Conservation (phyloP, 2,797 vertebrate genomes). For the Borostomias antarcticus region DNA sequence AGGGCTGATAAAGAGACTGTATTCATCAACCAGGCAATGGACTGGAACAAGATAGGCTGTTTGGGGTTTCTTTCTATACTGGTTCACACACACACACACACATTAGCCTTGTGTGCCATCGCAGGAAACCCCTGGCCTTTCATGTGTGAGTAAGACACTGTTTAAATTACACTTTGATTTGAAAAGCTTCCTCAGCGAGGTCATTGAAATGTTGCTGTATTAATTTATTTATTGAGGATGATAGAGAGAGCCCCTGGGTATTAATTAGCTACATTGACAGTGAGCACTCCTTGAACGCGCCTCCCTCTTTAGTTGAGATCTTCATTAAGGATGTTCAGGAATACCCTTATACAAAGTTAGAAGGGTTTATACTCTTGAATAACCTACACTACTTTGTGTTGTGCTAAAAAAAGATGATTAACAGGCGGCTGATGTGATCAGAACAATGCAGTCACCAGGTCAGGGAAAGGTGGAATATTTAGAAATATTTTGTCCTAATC, state of each 20-base stretch:
- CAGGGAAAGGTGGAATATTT: no score
- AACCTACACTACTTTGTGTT: not conserved
- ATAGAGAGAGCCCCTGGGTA: conserved; percentile 82
- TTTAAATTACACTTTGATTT: conserved; percentile 73
- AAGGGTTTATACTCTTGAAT: conserved; percentile 26
- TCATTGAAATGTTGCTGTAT: conserved; percentile 73
- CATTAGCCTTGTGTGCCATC: conserved; percentile 25
- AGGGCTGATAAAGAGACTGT: conserved; percentile 42
- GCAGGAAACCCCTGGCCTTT: conserved; percentile 26
- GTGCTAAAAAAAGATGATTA: not conserved
- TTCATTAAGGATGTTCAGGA: conserved; percentile 66
- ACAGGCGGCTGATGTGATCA: not conserved
- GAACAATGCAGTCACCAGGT: no score
- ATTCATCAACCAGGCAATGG: conserved; percentile 55
- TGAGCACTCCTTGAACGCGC: conserved; percentile 79
- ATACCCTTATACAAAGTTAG: conserved; percentile 44
- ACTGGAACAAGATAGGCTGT: conserved; percentile 38
- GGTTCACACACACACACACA: not conserved
- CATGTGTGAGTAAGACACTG: conserved; percentile 48
- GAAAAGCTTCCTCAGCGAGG: conserved; percentile 72
- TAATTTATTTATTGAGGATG: conserved; percentile 77
- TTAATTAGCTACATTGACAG: conserved; percentile 87
- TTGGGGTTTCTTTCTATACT: conserved; percentile 10
- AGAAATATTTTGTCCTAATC: no score
- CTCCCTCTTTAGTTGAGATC: conserved; percentile 75